These are phyloP conservation scores for Platalea minor DNA, from an alignment of 2,797 vertebrate species.

Conservation along the genomic window DNA sequence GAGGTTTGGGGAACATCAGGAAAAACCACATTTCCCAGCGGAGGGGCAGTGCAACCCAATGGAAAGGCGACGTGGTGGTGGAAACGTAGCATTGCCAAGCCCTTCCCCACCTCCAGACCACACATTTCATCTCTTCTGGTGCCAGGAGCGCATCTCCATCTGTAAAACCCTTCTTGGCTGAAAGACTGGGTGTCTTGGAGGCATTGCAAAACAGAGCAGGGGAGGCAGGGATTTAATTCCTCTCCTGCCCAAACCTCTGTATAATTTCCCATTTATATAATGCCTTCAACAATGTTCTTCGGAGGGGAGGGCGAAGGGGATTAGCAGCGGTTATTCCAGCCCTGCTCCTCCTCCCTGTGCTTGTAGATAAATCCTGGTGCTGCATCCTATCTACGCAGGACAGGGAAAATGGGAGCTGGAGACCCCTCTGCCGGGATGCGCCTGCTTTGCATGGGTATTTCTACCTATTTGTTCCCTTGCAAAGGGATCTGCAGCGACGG, in stretches of 20 bases:
- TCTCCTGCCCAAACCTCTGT: neutral
- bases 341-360: neutral
- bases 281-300: neutral
- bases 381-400: neutral
- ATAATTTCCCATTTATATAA: neutral
- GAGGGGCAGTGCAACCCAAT: neutral
- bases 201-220: neutral
- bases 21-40: fast-evolving
- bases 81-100: fast-evolving
- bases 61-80: neutral
- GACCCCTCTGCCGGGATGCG: fast-evolving
- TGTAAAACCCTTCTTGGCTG: neutral
- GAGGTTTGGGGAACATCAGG: neutral
- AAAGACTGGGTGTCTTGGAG: neutral
- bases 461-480: neutral
- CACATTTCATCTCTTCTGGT: neutral
- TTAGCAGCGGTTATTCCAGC: neutral
- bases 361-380: neutral
- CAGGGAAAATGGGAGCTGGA: neutral
- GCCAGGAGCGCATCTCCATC: fast-evolving
- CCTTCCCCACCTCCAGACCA: neutral
- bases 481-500: fast-evolving
- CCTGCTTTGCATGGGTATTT: neutral
- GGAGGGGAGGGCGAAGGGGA: neutral
- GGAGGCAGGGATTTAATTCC: neutral